Evolutionary conservation across 2,888 invertebrate species (phyloP).

Genomic region (Drosophila hamatofila): DNA sequence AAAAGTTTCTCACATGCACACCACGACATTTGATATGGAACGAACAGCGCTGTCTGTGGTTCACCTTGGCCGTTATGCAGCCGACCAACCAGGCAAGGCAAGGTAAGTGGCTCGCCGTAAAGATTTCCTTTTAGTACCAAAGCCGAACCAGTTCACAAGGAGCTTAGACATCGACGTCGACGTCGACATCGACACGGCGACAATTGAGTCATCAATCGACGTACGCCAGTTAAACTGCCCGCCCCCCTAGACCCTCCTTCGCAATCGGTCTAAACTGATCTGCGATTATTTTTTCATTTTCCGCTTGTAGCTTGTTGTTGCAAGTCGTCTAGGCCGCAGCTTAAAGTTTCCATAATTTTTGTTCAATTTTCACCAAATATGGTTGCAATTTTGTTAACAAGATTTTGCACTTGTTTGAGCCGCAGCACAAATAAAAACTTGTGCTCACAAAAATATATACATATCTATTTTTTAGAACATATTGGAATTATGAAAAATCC

Average conservation of each 20-base stretch:
- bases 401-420: slow-evolving; percentile 66
- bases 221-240: slow-evolving; percentile 6
- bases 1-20: slow-evolving; percentile 65
- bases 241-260: background rate
- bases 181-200: slow-evolving; percentile 18
- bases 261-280: slow-evolving; percentile 9
- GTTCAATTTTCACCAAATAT: slow-evolving; percentile 81
- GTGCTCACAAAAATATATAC: background rate
- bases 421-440: slow-evolving; percentile 21
- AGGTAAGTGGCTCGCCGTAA: slow-evolving; percentile 74
- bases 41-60: slow-evolving; percentile 48
- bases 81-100: slow-evolving; percentile 38
- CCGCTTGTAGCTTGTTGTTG: slow-evolving; percentile 6
- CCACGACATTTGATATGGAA: slow-evolving; percentile 67
- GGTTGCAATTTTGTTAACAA: slow-evolving; percentile 79
- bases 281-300: slow-evolving; percentile 43
- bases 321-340: slow-evolving; percentile 35
- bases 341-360: slow-evolving; percentile 40
- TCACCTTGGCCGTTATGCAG: slow-evolving; percentile 73
- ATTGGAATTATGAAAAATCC: slow-evolving; percentile 72
- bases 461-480: slow-evolving; percentile 35
- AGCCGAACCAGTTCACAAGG: slow-evolving; percentile 70
- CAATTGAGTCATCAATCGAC: slow-evolving; percentile 73
- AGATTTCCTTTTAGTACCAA: slow-evolving; percentile 74
- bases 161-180: slow-evolving; percentile 31